phyloP scores from a whole-genome alignment of 2,888 invertebrate genomes.

The Drosophila greeni region DNA sequence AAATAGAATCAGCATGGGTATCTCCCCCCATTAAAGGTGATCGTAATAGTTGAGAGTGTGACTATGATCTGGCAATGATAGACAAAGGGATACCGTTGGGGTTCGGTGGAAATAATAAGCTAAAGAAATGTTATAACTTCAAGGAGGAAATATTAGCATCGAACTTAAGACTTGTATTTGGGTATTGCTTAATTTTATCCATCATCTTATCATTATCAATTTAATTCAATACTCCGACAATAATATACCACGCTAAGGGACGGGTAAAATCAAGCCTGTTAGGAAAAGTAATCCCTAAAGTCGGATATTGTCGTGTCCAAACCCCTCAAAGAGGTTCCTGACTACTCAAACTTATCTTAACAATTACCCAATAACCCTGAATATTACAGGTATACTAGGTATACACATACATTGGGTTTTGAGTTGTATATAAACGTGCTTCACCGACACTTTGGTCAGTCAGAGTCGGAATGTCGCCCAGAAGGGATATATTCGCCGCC shows the following conservation, averaged over 20 bases:
- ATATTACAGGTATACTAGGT: constrained; percentile 6
- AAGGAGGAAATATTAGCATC: too few relatives aligned
- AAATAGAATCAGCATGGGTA: constrained; percentile 30
- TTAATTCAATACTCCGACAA: too few relatives aligned
- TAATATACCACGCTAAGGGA: too few relatives aligned
- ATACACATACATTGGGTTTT: constrained; percentile 1
- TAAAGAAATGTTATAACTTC: background rate
- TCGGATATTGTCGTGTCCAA: background rate
- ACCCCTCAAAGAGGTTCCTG: background rate
- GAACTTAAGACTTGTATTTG: background rate
- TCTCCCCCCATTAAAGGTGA: constrained; percentile 36
- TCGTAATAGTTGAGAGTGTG: constrained; percentile 12
- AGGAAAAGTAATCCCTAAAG: background rate
- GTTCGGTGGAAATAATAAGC: background rate
- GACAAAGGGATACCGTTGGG: constrained; percentile 8
- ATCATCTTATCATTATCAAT: background rate
- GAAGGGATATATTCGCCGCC: constrained; percentile 33
- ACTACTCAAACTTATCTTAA: background rate
- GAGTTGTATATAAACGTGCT: constrained; percentile 50
- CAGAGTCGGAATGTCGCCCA: constrained; percentile 45
- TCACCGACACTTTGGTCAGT: constrained; percentile 34
- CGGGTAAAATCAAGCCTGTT: too few relatives aligned
- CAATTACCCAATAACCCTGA: background rate
- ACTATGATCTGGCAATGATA: background rate
- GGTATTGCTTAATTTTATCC: background rate